These are phyloP conservation scores for Rhamnusium bicolor DNA, from an alignment of 2,888 invertebrate species.

Conservation along the genomic window DNA sequence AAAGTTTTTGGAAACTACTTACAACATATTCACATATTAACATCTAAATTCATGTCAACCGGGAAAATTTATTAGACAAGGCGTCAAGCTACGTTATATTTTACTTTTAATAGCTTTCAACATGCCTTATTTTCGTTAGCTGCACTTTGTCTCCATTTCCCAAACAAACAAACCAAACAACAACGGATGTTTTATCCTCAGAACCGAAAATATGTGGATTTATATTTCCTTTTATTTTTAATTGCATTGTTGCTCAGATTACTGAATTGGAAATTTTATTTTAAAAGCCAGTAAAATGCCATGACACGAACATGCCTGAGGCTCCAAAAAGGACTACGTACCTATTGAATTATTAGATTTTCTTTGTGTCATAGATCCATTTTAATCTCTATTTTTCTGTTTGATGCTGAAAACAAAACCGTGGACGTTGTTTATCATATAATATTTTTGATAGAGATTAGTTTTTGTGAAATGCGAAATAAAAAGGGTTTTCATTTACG, in stretches of 20 bases:
- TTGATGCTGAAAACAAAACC: not conserved
- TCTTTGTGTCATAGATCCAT: conserved; percentile 6
- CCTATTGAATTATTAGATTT: conserved; percentile 22
- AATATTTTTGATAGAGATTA: not conserved
- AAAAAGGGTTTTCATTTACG: not conserved
- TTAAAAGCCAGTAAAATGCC: not conserved
- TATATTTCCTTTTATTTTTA: conserved; percentile 4
- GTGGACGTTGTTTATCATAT: not conserved
- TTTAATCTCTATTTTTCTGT: not conserved
- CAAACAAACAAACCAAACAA: conserved; percentile 9
- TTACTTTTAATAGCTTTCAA: not conserved
- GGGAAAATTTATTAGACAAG: not conserved
- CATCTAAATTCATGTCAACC: not conserved
- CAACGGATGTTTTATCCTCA: not conserved
- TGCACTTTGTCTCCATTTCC: conserved; percentile 5
- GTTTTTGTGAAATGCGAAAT: not conserved
- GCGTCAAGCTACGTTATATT: not conserved
- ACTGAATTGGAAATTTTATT: not conserved
- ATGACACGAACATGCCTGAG: not conserved
- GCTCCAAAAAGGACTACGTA: not conserved
- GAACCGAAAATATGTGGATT: not conserved
- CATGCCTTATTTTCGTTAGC: not conserved
- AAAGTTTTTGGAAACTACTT: no score
- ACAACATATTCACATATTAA: no score
- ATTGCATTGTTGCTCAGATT: not conserved